These are phyloP conservation scores for Amblyraja radiata DNA, from an alignment of 2,797 vertebrate species.

Conservation along the genomic window DNA sequence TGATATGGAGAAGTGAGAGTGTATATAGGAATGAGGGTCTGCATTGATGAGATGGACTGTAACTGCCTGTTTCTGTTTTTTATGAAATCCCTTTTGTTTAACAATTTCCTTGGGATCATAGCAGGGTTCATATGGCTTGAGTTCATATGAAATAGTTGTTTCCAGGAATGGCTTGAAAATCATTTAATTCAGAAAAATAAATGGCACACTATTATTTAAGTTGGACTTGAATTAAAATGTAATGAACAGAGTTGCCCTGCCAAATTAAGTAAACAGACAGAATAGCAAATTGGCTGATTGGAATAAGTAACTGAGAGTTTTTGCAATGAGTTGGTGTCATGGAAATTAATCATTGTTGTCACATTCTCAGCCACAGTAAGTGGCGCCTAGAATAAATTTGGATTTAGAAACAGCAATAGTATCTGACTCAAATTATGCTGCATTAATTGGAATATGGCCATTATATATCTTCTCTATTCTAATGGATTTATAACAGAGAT, in stretches of 20 bases:
- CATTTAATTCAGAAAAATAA: background rate
- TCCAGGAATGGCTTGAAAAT: background rate
- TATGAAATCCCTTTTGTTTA: too few relatives aligned
- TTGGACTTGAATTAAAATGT: background rate
- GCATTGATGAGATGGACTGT: too few relatives aligned
- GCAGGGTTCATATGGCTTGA: background rate
- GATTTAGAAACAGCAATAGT: background rate
- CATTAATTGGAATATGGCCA: background rate
- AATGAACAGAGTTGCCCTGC: background rate
- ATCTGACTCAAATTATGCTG: background rate
- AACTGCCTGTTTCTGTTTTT: too few relatives aligned
- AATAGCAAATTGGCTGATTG: background rate
- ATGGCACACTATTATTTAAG: background rate
- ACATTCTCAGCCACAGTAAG: background rate
- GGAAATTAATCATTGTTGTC: background rate
- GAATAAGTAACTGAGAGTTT: background rate
- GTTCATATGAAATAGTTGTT: background rate
- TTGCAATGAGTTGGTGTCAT: background rate
- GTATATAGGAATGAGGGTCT: too few relatives aligned
- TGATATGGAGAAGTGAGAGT: too few relatives aligned
- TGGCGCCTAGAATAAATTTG: background rate
- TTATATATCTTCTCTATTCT: background rate
- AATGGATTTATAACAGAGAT: background rate
- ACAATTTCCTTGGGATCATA: too few relatives aligned
- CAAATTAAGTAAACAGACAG: background rate